Conservation (phyloP, 2,113 vertebrate species). For the Apteryx owenii region DNA sequence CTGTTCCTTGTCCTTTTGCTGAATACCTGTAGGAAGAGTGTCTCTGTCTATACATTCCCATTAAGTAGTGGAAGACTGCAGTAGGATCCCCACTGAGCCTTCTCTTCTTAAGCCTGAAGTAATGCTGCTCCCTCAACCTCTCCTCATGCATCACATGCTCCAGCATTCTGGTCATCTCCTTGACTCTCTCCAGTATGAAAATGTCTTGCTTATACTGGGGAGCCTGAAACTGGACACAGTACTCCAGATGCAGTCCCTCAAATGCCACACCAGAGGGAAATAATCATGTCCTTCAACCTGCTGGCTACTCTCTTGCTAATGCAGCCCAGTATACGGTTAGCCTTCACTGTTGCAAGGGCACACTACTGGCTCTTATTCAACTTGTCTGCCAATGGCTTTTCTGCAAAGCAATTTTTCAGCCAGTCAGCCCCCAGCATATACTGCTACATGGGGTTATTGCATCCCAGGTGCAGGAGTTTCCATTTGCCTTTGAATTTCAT, state of each 20-base stretch:
- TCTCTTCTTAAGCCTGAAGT: too few relatives aligned
- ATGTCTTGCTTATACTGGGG: not conserved
- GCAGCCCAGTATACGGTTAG: not conserved
- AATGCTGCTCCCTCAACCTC: too few relatives aligned
- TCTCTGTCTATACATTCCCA: too few relatives aligned
- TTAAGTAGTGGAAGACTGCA: too few relatives aligned
- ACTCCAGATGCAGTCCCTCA: not conserved
- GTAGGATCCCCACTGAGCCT: too few relatives aligned
- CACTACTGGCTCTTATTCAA: not conserved
- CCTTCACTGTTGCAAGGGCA: not conserved
- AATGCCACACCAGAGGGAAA: not conserved
- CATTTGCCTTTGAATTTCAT: not conserved
- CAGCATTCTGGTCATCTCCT: not conserved
- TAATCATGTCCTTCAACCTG: fast-evolving
- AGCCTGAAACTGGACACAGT: too few relatives aligned
- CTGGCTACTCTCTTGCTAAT: not conserved
- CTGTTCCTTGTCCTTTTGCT: too few relatives aligned
- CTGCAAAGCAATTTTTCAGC: not conserved
- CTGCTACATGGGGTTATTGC: not conserved
- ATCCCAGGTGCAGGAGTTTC: not conserved
- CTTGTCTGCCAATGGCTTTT: not conserved
- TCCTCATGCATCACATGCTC: not conserved
- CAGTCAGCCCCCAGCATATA: not conserved
- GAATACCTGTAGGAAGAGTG: too few relatives aligned
- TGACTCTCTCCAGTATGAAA: not conserved